Conservation (phyloP, 2,797 vertebrate species). For the Coilia nasus region DNA sequence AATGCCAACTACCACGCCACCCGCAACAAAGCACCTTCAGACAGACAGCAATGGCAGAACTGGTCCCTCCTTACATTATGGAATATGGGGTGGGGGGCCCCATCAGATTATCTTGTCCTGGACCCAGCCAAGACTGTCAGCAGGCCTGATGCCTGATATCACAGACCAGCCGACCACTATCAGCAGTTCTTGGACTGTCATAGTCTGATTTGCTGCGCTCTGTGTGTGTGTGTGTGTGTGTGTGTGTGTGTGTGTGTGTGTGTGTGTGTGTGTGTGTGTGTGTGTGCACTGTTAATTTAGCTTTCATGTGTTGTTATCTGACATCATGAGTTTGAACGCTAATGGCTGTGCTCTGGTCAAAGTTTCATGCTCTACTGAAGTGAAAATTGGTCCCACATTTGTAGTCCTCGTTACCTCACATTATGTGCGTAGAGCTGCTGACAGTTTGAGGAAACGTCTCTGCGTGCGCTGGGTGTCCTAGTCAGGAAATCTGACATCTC, state of each 20-base stretch:
- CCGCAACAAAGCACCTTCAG: not conserved
- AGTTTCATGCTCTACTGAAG: not conserved
- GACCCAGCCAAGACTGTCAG: no score
- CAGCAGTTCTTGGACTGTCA: not conserved
- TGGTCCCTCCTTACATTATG: no score
- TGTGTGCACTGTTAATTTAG: not conserved
- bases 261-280: no score
- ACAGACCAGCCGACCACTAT: no score
- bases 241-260: no score
- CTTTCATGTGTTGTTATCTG: not conserved
- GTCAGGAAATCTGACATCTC: slow-evolving; percentile 25
- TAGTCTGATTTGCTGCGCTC: not conserved
- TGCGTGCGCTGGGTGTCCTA: not conserved
- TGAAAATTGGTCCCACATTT: slow-evolving; percentile 14
- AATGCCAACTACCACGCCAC: not conserved
- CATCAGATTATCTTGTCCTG: no score
- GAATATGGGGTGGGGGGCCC: no score
- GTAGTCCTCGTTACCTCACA: not conserved
- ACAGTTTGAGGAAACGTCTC: slow-evolving; percentile 23
- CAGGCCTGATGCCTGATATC: no score
- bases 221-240: not conserved
- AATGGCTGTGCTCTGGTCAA: not conserved
- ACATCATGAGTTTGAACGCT: not conserved
- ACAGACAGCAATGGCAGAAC: not conserved
- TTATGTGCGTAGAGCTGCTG: slow-evolving; percentile 17